Evolutionary conservation across 2,797 vertebrate genomes (phyloP), one percentile per base, ranked within the genome.

Genomic region (Lacerta agilis): DNA sequence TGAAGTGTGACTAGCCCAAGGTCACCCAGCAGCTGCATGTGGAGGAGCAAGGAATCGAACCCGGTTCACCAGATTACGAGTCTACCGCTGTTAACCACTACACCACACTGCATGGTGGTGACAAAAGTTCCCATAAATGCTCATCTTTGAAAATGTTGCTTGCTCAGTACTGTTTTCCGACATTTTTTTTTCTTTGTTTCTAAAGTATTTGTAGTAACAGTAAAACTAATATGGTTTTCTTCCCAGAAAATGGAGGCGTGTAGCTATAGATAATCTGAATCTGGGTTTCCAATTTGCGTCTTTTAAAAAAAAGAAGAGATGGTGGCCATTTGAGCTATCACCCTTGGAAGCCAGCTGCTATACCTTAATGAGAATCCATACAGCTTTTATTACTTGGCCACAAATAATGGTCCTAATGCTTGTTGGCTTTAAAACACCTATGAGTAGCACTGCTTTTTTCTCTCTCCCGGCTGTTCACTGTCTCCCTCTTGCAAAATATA

Each of bases 401-500:
- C 93, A 92, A 94, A 96, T 97, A 97, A 96, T 90, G 94, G 94
- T 93, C 95, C 84, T 96, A 95, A 96, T 96, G 92, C 93, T 95
- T 93, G 95, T 95, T 96, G 96, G 94, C 93, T 96, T 95, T 95
- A 90, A 94, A 96, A 95, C 91, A 96, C 95, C 96, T 96, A 94
- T 94, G 85, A 91, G 94, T 58, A 41, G 94, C 90, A 94, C 96
- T 94, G 83, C 71, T 81, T 89, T 81, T 81, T 89, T 81, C 66
- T 86, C 87, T 81, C 43, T 76, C 83, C 33, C 86, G 58, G 88
- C 76, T 79, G 29, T 33, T 49, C 95, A 96, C 83, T 86, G 95
- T 95, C 93, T 96, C 95, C 96, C 94, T 96, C 97, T 96, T 97
- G 96, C 95, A 96, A 97, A 96, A 96, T 96, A 96, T 94, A 97